Conservation (phyloP, 2,113 vertebrate species). For the Acrocephalus arundinaceus region DNA sequence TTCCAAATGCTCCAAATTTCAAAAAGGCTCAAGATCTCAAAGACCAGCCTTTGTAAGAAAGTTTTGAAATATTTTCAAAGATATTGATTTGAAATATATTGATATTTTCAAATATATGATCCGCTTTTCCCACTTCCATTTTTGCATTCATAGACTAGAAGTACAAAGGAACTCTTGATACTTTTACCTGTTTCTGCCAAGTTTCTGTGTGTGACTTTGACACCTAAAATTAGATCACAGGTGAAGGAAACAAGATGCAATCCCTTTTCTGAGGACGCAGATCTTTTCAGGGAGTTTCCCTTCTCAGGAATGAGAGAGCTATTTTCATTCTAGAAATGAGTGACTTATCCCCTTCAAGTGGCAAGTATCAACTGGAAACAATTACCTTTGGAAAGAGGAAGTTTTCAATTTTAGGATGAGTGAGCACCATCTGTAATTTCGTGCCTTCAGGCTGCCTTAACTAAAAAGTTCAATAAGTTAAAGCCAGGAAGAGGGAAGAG, state of each 20-base stretch:
- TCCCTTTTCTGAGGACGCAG: background rate
- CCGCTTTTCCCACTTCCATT: background rate
- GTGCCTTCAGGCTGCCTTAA: conserved; percentile 37
- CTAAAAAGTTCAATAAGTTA: conserved; percentile 47
- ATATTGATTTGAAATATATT: background rate
- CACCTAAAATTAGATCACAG: background rate
- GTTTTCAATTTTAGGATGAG: conserved; percentile 53
- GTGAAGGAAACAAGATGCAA: background rate
- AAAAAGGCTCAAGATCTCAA: background rate
- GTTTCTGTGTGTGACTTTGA: background rate
- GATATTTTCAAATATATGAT: background rate
- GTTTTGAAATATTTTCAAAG: background rate
- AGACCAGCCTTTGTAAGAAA: background rate
- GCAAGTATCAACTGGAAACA: conserved; percentile 48
- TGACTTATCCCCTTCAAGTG: background rate
- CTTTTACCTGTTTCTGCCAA: background rate
- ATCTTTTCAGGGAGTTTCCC: background rate
- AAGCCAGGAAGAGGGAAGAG: background rate
- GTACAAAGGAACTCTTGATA: background rate
- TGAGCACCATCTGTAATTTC: conserved; percentile 52
- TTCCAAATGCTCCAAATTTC: background rate
- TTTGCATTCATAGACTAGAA: background rate
- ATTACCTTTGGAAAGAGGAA: conserved; percentile 63
- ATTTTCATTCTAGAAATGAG: conserved; percentile 16
- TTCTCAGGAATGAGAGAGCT: background rate